Evolutionary conservation across 2,888 invertebrate genomes (phyloP).

Genomic region (Pristionchus maxplancki): DNA sequence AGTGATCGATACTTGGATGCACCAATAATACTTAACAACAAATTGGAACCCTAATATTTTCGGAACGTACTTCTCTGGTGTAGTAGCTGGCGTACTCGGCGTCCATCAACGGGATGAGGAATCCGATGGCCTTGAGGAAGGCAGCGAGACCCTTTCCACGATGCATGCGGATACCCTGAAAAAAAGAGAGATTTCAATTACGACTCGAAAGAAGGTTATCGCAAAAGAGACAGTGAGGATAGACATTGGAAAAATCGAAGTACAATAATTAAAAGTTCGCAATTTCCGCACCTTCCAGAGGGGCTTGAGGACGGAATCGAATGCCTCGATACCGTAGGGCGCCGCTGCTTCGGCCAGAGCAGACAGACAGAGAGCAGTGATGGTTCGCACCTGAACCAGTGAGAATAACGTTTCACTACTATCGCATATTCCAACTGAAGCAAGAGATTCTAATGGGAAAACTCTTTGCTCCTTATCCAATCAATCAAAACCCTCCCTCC

Average conservation of each 20-base stretch:
- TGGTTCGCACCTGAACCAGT: constrained; percentile 87
- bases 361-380: constrained; percentile 97
- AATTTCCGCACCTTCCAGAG: constrained; percentile 88
- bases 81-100: constrained; percentile 80
- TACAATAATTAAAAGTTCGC: not conserved
- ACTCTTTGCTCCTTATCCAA: too few relatives aligned
- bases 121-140: constrained; percentile 99
- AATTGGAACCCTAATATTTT: not conserved
- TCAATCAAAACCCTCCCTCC: not conserved
- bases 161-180: constrained; percentile 87
- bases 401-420: not conserved
- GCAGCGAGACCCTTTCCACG: constrained; percentile 93
- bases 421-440: not conserved
- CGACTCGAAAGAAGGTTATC: not conserved
- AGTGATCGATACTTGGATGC: too few relatives aligned
- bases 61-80: constrained; percentile 46
- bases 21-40: too few relatives aligned
- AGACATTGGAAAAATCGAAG: too few relatives aligned
- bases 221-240: too few relatives aligned
- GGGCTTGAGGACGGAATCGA: constrained; percentile 98
- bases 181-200: not conserved
- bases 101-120: constrained; percentile 95
- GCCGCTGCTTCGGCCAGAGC: constrained; percentile 99
- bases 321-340: constrained; percentile 99
- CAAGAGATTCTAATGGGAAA: too few relatives aligned